These are phyloP conservation scores for Aethes cnicana DNA, from an alignment of 2,888 invertebrate genomes.

Conservation along the genomic window DNA sequence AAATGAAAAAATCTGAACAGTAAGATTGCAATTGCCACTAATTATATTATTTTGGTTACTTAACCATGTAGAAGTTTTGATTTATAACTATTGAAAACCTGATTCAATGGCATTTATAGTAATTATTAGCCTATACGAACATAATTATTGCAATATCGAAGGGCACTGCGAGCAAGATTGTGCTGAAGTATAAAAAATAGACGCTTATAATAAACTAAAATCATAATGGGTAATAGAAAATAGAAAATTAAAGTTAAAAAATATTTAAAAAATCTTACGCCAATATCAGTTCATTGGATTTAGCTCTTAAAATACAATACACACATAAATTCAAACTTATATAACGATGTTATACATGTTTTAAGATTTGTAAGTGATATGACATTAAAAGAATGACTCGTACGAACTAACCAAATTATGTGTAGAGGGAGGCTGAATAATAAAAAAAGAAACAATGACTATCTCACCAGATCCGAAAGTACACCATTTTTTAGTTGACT, in stretches of 20 bases:
- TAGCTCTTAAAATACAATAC: conserved; percentile 26
- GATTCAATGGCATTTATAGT: conserved; percentile 16
- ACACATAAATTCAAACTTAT: conserved; percentile 7
- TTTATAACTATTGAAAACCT: background rate
- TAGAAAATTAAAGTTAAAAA: conserved; percentile 16
- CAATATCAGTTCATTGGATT: conserved; percentile 29
- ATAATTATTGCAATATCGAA: background rate
- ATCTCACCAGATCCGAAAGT: too few relatives aligned
- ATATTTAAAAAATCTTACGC: conserved; percentile 26
- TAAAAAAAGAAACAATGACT: too few relatives aligned
- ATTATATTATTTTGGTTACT: too few relatives aligned
- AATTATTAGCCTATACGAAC: conserved; percentile 14
- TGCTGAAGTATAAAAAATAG: conserved; percentile 25
- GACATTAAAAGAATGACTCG: conserved; percentile 3
- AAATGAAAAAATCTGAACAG: background rate
- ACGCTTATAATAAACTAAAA: conserved; percentile 21
- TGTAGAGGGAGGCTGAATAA: too few relatives aligned
- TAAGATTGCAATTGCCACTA: too few relatives aligned
- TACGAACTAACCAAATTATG: too few relatives aligned
- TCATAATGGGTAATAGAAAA: conserved; percentile 11
- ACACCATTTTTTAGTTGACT: too few relatives aligned
- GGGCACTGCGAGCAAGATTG: conserved; percentile 5
- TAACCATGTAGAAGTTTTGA: background rate
- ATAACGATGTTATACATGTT: conserved; percentile 8
- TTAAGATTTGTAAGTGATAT: conserved; percentile 4